Conservation (phyloP, 2,888 invertebrate species). For the Troilus luridus region DNA sequence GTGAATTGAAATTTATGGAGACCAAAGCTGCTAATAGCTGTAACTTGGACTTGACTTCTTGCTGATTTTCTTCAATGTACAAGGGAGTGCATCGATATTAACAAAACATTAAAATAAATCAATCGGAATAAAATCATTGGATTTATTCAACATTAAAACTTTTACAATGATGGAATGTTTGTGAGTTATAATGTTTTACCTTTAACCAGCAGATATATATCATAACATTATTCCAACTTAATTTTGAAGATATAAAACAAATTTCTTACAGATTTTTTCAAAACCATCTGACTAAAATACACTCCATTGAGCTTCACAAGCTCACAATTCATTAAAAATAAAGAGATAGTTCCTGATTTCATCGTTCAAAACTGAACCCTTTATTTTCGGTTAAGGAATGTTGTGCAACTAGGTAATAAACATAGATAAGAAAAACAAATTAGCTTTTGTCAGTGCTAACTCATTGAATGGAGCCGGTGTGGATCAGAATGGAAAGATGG, state of each 20-base stretch:
- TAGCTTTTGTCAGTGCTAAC: slow-evolving; percentile 9
- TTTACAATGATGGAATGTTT: too few relatives aligned
- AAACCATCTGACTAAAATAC: background rate
- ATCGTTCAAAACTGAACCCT: background rate
- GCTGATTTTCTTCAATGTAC: too few relatives aligned
- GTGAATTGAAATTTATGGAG: too few relatives aligned
- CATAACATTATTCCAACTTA: too few relatives aligned
- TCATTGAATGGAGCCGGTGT: background rate
- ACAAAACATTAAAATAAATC: too few relatives aligned
- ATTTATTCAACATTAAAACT: too few relatives aligned
- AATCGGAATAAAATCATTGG: too few relatives aligned
- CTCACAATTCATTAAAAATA: background rate
- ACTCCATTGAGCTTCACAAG: background rate
- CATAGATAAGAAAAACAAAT: slow-evolving; percentile 41
- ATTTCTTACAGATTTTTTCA: background rate
- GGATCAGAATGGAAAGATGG: background rate
- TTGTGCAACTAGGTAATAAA: slow-evolving; percentile 16
- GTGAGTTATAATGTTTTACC: too few relatives aligned
- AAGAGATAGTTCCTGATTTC: background rate
- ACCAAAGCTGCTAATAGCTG: too few relatives aligned
- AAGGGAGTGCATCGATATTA: too few relatives aligned
- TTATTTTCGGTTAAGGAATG: background rate
- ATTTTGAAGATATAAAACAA: background rate
- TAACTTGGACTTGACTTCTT: too few relatives aligned
- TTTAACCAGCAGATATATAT: too few relatives aligned